Evolutionary conservation across 1,140 invertebrate species (phyloP).

Genomic region (Chrysoperla carnea): DNA sequence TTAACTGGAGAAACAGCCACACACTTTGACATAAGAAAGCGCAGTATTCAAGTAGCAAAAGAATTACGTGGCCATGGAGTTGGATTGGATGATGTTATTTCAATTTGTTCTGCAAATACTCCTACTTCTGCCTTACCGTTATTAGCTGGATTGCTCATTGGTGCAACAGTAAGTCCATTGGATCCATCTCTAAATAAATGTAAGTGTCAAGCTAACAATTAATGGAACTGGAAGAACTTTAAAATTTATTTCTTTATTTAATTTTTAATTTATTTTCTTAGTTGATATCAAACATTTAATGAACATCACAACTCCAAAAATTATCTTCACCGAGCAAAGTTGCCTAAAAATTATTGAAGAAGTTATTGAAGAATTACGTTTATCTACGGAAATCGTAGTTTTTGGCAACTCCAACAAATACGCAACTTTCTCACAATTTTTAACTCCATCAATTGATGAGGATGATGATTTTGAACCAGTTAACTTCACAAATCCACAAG

Average conservation of each 20-base stretch:
- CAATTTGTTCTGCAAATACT: neutral
- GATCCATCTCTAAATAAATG: slow-evolving; percentile 1
- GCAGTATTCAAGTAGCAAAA: neutral
- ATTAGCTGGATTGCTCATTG: slow-evolving; percentile 1
- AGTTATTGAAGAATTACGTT: neutral
- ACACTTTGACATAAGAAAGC: too few species aligned
- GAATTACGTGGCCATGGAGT: neutral
- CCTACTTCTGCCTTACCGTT: neutral
- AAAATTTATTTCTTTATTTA: neutral
- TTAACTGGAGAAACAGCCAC: too few species aligned
- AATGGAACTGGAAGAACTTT: too few species aligned
- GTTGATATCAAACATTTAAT: slow-evolving; percentile 2
- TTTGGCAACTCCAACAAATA: slow-evolving; percentile 1
- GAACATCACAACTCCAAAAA: slow-evolving; percentile 1
- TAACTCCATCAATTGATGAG: neutral
- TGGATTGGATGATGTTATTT: neutral
- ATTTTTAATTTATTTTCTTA: neutral
- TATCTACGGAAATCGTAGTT: neutral
- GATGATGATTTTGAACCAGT: neutral
- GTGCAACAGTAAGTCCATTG: neutral
- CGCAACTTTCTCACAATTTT: neutral
- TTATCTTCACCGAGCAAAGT: slow-evolving; percentile 1
- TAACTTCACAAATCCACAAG: neutral
- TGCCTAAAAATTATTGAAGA: neutral
- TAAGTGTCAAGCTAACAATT: neutral